Conservation (phyloP, 2,888 invertebrate species). For the Clistopyga incitator region DNA sequence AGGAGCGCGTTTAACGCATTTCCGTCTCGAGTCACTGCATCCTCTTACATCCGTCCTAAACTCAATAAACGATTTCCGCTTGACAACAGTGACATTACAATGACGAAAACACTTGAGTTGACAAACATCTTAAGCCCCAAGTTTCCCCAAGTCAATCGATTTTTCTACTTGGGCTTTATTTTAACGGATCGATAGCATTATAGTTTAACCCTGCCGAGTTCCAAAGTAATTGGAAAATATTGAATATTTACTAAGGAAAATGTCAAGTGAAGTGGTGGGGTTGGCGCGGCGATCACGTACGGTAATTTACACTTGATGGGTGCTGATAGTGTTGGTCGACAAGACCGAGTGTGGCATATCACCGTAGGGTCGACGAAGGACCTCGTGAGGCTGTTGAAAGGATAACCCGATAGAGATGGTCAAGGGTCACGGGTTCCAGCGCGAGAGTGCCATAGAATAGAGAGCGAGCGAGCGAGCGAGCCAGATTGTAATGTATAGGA, state of each 20-base stretch:
- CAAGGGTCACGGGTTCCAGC: constrained; percentile 42
- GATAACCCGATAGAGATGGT: constrained; percentile 33
- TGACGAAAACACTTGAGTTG: too few species aligned
- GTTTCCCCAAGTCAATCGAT: too few species aligned
- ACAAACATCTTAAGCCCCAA: too few species aligned
- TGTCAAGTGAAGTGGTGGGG: neutral
- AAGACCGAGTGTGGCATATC: constrained; percentile 21
- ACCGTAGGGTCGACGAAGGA: constrained; percentile 4
- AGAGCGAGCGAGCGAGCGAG: constrained; percentile 53
- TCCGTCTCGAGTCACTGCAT: constrained; percentile 61
- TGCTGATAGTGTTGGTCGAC: neutral
- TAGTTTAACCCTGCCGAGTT: too few species aligned
- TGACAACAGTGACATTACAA: too few species aligned
- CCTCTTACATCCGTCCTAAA: constrained; percentile 64
- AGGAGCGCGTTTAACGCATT: constrained; percentile 51
- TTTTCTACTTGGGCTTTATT: too few species aligned
- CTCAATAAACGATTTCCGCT: too few species aligned
- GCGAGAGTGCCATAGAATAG: constrained; percentile 41
- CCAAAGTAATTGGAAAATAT: too few species aligned
- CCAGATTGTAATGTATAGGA: constrained; percentile 78
- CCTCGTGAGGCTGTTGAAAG: constrained; percentile 21
- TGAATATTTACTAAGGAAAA: neutral
- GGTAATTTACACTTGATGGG: neutral
- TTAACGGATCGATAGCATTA: too few species aligned
- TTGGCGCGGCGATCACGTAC: neutral